phyloP scores from a whole-genome alignment of 2,888 invertebrate species.

The Pachydiplax longipennis region DNA sequence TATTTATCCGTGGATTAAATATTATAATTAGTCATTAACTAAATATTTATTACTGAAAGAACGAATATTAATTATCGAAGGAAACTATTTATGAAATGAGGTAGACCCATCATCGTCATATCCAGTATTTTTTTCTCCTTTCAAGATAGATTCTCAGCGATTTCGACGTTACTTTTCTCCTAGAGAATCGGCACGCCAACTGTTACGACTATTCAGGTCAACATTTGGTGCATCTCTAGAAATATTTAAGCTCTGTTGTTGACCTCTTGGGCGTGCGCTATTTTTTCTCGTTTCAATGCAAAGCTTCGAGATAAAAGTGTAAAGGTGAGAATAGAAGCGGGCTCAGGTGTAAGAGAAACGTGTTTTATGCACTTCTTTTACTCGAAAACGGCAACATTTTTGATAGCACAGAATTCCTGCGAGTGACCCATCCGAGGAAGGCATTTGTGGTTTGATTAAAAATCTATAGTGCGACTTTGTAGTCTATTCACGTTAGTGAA shows the following conservation, averaged over 20 bases:
- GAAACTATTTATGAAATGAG: too few relatives aligned
- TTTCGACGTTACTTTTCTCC: not conserved
- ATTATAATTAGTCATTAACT: too few relatives aligned
- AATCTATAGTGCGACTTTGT: not conserved
- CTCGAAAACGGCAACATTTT: not conserved
- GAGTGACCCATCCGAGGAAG: not conserved
- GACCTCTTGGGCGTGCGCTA: not conserved
- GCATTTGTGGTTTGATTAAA: not conserved
- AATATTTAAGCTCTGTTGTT: not conserved
- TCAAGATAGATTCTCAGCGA: not conserved
- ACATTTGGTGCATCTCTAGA: not conserved
- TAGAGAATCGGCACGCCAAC: not conserved
- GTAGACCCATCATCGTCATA: too few relatives aligned
- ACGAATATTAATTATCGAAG: too few relatives aligned
- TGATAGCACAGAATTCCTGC: not conserved
- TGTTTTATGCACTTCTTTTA: not conserved
- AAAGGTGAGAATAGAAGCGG: not conserved
- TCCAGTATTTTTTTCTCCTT: too few relatives aligned
- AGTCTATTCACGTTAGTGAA: not conserved
- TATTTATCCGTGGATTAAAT: too few relatives aligned
- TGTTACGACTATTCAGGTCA: too few relatives aligned
- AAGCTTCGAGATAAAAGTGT: not conserved
- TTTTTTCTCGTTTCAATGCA: not conserved
- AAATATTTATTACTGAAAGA: too few relatives aligned
- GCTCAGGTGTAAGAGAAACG: not conserved